Percentiles rank a stretch among this genome's conserved stretches.
Conservation (phyloP, 2,113 vertebrate genomes). For the Corvus moneduloides region DNA sequence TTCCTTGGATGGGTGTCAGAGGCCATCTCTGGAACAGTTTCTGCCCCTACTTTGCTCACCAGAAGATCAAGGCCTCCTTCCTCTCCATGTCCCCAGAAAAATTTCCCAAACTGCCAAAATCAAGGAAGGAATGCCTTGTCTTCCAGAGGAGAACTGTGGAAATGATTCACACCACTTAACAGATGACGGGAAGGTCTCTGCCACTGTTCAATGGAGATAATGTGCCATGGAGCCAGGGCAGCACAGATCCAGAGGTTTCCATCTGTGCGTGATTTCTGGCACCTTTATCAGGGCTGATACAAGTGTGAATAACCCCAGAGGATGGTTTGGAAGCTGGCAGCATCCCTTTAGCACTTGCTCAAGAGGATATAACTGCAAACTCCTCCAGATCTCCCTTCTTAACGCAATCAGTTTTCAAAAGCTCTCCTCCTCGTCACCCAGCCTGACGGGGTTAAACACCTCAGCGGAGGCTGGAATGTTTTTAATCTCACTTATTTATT, state of each 20-base stretch:
- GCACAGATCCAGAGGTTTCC: background rate
- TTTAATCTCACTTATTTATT: constrained; percentile 66
- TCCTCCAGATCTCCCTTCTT: background rate
- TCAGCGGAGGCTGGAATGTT: constrained; percentile 49
- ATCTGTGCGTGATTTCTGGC: background rate
- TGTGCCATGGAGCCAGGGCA: background rate
- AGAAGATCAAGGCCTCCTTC: background rate
- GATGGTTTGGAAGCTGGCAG: background rate
- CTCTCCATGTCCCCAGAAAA: background rate
- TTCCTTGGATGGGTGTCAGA: background rate
- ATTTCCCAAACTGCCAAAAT: background rate
- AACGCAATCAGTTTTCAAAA: background rate
- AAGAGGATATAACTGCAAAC: background rate
- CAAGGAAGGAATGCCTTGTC: background rate
- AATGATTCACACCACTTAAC: background rate
- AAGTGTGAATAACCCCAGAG: background rate
- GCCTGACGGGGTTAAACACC: background rate
- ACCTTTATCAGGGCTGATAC: background rate
- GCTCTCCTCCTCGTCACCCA: background rate
- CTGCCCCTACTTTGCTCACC: background rate
- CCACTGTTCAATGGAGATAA: background rate
- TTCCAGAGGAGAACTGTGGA: background rate
- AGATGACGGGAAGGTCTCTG: background rate
- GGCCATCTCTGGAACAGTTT: background rate
- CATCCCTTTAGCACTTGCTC: background rate